Percentiles rank a stretch among this genome's conserved stretches.
These are phyloP conservation scores for Sarcophaga subvicina DNA, from an alignment of 2,888 invertebrate genomes.

Conservation along the genomic window DNA sequence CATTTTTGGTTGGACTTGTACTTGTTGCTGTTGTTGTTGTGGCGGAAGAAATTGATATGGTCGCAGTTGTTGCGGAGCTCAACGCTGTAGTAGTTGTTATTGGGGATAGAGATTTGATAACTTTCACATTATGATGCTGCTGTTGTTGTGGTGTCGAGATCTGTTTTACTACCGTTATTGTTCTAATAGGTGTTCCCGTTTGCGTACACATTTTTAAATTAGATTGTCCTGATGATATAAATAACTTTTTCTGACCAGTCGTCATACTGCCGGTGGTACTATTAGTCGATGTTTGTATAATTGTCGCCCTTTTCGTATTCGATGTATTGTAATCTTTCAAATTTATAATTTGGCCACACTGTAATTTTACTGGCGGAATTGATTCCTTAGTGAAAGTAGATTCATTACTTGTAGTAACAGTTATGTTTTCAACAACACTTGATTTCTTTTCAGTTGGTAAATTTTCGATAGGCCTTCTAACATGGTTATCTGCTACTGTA, in stretches of 20 bases:
- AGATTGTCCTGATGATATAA: constrained; percentile 54
- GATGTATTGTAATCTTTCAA: constrained; percentile 60
- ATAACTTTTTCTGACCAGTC: constrained; percentile 54
- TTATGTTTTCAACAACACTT: constrained; percentile 31
- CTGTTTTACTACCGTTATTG: constrained; percentile 61
- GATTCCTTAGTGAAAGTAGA: constrained; percentile 13
- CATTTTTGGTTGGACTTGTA: constrained; percentile 27
- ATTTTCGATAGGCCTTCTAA: neutral
- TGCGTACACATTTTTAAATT: constrained; percentile 39
- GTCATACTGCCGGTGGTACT: constrained; percentile 42
- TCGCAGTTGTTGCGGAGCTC: neutral
- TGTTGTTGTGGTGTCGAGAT: constrained; percentile 41
- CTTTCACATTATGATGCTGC: constrained; percentile 52
- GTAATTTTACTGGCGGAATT: constrained; percentile 59
- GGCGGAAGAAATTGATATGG: neutral
- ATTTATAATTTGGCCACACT: constrained; percentile 70
- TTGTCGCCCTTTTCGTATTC: constrained; percentile 64
- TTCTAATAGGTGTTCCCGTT: constrained; percentile 51
- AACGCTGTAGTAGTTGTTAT: constrained; percentile 47
- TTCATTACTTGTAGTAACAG: constrained; percentile 37
- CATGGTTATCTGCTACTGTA: neutral
- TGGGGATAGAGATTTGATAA: constrained; percentile 72
- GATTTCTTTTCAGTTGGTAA: neutral
- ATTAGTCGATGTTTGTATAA: constrained; percentile 59
- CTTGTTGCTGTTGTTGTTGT: constrained; percentile 5